Conservation (phyloP, 2,113 vertebrate genomes). For the Micromys minutus region DNA sequence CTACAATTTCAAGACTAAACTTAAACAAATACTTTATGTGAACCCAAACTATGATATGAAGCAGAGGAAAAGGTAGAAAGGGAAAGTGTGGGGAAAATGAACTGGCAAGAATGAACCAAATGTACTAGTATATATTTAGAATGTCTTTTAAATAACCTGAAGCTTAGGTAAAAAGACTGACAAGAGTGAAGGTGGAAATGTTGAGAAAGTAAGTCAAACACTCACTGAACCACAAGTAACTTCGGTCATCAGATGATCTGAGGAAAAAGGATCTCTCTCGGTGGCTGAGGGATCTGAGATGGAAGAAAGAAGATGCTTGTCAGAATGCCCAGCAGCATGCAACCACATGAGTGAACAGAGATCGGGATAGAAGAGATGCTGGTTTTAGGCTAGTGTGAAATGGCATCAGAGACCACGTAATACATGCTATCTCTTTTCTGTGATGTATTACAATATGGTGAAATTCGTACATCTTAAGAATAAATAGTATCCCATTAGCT, state of each 20-base stretch:
- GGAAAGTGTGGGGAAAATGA: neutral
- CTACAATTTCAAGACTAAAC: neutral
- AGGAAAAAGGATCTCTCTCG: too few species aligned
- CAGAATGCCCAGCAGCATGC: too few species aligned
- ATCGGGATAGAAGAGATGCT: neutral
- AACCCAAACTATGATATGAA: neutral
- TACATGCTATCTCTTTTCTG: neutral
- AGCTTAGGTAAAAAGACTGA: neutral
- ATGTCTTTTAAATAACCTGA: neutral
- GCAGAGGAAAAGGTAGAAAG: neutral
- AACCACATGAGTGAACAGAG: neutral
- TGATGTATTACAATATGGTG: neutral
- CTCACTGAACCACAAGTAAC: neutral
- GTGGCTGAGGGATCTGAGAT: rapidly evolving
- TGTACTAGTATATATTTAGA: neutral
- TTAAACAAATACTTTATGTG: neutral
- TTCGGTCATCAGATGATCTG: neutral
- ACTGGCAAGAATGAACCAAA: neutral
- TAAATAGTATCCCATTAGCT: neutral
- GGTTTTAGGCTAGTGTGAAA: neutral
- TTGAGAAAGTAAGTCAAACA: neutral
- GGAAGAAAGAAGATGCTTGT: too few species aligned
- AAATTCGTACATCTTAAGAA: neutral
- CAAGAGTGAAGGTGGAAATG: neutral
- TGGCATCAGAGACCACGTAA: neutral